Percentiles rank a stretch among this genome's conserved stretches.
These are phyloP conservation scores for Cyclina sinensis DNA, from an alignment of 1,140 invertebrate species.

Conservation along the genomic window DNA sequence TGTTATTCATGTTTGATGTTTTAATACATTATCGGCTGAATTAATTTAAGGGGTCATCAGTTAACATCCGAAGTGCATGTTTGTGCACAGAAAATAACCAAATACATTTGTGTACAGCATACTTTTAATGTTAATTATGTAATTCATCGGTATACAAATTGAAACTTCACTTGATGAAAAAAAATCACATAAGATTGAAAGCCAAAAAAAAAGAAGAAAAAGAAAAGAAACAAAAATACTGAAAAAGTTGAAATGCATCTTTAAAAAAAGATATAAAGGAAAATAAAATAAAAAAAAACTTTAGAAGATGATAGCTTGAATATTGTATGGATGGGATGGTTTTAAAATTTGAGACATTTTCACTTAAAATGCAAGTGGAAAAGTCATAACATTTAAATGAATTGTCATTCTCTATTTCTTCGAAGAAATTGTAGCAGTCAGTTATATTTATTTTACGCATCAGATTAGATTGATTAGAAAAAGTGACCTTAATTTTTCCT, in stretches of 20 bases:
- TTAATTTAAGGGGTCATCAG: too few relatives aligned
- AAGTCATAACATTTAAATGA: not conserved
- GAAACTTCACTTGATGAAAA: not conserved
- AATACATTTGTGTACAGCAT: not conserved
- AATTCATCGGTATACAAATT: not conserved
- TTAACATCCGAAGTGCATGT: too few relatives aligned
- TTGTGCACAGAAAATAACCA: too few relatives aligned
- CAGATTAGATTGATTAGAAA: too few relatives aligned
- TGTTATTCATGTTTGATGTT: too few relatives aligned
- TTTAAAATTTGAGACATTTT: not conserved
- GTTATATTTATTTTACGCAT: too few relatives aligned
- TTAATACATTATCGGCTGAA: too few relatives aligned
- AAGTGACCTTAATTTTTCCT: too few relatives aligned
- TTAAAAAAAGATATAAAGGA: not conserved
- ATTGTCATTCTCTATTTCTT: too few relatives aligned
- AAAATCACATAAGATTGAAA: slow-evolving; percentile 13
- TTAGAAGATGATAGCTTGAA: not conserved
- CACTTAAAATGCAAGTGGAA: not conserved
- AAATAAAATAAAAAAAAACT: not conserved
- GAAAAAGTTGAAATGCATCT: not conserved
- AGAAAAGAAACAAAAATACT: not conserved
- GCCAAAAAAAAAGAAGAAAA: slow-evolving; percentile 18
- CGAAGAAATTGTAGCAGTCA: not conserved
- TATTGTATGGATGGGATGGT: slow-evolving; percentile 1
- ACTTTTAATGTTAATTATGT: not conserved